phyloP scores from a whole-genome alignment of 2,113 vertebrate species.

The Probosciger aterrimus region DNA sequence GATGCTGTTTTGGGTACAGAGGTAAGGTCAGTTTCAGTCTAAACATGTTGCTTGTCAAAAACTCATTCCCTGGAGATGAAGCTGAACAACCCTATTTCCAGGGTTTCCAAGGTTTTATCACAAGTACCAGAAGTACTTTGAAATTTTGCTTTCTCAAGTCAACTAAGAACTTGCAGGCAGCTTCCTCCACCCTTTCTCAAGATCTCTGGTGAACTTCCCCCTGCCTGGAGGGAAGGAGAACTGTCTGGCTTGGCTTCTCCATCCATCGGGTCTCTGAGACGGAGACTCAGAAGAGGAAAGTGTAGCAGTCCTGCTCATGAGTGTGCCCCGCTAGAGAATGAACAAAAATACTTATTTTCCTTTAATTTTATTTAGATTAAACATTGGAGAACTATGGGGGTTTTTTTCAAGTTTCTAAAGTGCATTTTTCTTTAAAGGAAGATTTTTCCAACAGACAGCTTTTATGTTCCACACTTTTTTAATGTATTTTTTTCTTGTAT shows the following conservation, averaged over 20 bases:
- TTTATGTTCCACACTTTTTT: neutral
- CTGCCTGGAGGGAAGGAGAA: neutral
- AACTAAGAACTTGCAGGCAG: neutral
- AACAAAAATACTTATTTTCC: neutral
- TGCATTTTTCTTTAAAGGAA: neutral
- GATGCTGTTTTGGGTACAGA: neutral
- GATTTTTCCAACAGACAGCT: neutral
- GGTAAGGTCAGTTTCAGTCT: neutral
- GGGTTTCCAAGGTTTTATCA: neutral
- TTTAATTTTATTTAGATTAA: neutral
- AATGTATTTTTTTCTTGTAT: neutral
- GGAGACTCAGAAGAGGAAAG: neutral
- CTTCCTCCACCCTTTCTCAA: neutral
- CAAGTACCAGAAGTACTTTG: neutral
- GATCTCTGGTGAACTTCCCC: neutral
- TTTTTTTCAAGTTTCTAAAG: neutral
- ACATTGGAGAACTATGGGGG: neutral
- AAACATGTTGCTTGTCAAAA: neutral
- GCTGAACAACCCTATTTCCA: neutral
- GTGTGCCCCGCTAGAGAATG: neutral
- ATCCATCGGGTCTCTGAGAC: neutral
- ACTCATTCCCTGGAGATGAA: neutral
- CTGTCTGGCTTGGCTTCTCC: neutral
- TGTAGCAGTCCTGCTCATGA: neutral
- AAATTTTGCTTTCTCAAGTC: neutral